Evolutionary conservation across 2,797 vertebrate genomes (phyloP), one percentile per base, ranked within the genome.

Genomic region (Setipinna tenuifilis): DNA sequence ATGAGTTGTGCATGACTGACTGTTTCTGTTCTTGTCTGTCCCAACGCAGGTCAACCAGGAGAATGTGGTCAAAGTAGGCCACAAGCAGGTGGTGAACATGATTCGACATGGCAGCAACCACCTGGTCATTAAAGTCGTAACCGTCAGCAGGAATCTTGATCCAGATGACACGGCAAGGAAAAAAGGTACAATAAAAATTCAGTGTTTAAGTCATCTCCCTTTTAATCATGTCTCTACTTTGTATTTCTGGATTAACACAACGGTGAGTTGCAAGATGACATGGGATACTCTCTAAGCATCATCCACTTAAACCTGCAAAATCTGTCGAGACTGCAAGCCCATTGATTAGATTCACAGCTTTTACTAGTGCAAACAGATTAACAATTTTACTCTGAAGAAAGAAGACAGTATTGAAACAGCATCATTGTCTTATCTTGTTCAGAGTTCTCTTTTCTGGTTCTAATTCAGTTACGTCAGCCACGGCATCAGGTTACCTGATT

Each of bases 71-170:
- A 97, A 97, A 88, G 97, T 97, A 41, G 97, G 97, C 84, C 97
- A 97, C 93, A 95, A 97, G 90, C 97, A 97, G 92, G 97, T 97
- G 92, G 97, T 97, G 91, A 97, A 95, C 90, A 97, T 97, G 96
- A 97, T 97, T 88, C 96, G 97, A 58, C 97, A 97, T 80, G 97
- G 97, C 75, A 96, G 96, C 46, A 97, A 97, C 90, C 96, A 96
- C 90, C 95, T 97, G 6, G 89, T 97, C 89, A 96, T 97, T 84
- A 97, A 97, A 90, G 97, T 97, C 88, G 96, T 97, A 87, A 97
- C 97, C 0, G 97, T 97, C 90, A 97, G 96, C 93, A 94, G 97
- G 93, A 97, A 95, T 92, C 95, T 96, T 57, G 97, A 97, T 92
- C 97, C 97, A 0, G 97, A 97, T 0, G 96, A 97, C 90, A 97